Evolutionary conservation across 1,140 invertebrate genomes (phyloP), one percentile per base, ranked within the genome.

Genomic region (Drosophila malerkotliana): DNA sequence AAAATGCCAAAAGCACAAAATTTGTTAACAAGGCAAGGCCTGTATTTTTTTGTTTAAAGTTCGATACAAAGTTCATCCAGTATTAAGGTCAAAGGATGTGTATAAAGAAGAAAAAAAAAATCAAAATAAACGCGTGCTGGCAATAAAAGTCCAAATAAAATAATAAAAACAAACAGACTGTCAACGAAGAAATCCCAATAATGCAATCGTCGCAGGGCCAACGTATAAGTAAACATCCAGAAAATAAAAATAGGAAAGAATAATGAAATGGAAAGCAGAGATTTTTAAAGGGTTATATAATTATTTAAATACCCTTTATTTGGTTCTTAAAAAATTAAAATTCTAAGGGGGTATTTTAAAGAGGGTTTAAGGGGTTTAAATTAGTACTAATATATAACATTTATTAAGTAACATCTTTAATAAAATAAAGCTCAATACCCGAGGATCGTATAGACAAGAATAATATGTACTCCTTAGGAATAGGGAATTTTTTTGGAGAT

Each of bases 121-220:
- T 15, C 5, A 26, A 37, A 55, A 41, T 0, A 5, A 47, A 54
- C 24, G 69, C 57, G 69, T 73, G 39, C 56, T 69, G 18, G 10
- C 44, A 58, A 57, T 41, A 54, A 74, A 41, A 64, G 37, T 32
- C 7, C 15, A 62, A 48, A 47, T 8, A 55, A 48, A 34, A 26
- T 34, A 15, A 24, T 9, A 32, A 47, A 28, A 49, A 52, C 21
- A 63, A 63, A 73, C 45, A 57, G 14, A 45, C 18, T 55, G 57
- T 28, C 57, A 21, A 49, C 52, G 28, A 75, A 39, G 52, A 75
- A 66, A 74, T 56, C 34, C 69, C 45, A 51, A 63, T 55, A 54
- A 64, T 75, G 71, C 71, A 75, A 66, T 61, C 53, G 51, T 49
- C 44, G 63, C 66, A 64, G 41, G 34, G 45, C 37, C 53, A 74